These are phyloP conservation scores for Archivesica marissinica DNA, from an alignment of 1,140 invertebrate species.

Conservation along the genomic window DNA sequence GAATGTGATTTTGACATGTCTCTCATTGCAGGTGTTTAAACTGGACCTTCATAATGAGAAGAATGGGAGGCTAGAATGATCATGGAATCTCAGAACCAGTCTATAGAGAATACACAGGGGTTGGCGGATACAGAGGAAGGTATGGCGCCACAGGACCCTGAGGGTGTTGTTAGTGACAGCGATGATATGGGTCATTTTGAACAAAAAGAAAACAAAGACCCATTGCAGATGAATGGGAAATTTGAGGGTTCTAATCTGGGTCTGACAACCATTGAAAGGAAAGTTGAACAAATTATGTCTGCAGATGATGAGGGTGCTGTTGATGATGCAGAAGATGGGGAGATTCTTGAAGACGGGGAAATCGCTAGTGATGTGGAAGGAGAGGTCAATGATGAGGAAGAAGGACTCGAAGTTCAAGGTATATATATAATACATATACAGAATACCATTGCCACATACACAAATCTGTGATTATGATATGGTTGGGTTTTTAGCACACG, in stretches of 20 bases:
- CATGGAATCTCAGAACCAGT: constrained; percentile 20
- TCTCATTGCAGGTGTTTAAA: background rate
- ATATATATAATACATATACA: too few relatives aligned
- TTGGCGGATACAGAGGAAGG: background rate
- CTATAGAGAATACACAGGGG: constrained; percentile 7
- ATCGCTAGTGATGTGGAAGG: constrained; percentile 59
- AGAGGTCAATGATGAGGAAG: constrained; percentile 43
- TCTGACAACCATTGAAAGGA: background rate
- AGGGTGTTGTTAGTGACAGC: background rate
- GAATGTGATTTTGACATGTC: too few relatives aligned
- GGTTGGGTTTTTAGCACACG: too few relatives aligned
- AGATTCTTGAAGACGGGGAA: constrained; percentile 60
- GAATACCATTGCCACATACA: too few relatives aligned
- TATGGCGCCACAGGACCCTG: constrained; percentile 50
- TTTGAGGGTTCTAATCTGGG: background rate
- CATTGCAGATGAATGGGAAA: constrained; percentile 14
- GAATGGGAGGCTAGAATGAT: constrained; percentile 24
- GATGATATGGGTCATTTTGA: constrained; percentile 36
- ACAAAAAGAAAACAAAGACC: constrained; percentile 51
- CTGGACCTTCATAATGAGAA: background rate
- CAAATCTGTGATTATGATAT: too few relatives aligned
- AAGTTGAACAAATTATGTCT: constrained; percentile 18
- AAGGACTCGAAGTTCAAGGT: too few relatives aligned
- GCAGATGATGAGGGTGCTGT: constrained; percentile 35
- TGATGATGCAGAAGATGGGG: constrained; percentile 53